Conservation (phyloP, 2,888 invertebrate species). For the Ormyrus nitidulus region DNA sequence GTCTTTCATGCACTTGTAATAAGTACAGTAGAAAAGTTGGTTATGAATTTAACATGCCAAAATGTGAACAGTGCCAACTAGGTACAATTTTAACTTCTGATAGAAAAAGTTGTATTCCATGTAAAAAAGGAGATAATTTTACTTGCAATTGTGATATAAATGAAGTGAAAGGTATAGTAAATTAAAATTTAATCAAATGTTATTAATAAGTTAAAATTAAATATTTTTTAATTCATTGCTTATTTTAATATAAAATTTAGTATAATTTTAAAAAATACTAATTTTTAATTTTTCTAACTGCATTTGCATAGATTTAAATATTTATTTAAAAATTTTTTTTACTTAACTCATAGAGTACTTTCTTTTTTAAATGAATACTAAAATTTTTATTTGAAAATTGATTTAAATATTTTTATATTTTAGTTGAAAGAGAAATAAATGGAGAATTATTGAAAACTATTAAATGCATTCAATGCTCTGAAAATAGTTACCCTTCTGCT, state of each 20-base stretch:
- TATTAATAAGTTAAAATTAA: background rate
- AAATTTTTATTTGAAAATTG: constrained; percentile 24
- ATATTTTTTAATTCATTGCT: constrained; percentile 17
- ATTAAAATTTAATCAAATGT: constrained; percentile 9
- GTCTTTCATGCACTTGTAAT: constrained; percentile 76
- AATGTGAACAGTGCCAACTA: constrained; percentile 69
- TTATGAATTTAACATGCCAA: constrained; percentile 63
- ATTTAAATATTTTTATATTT: constrained; percentile 57
- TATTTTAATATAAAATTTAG: background rate
- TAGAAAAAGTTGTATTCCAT: constrained; percentile 70
- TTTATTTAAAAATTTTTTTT: background rate
- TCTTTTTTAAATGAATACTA: background rate
- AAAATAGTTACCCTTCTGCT: constrained; percentile 72
- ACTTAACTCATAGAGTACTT: background rate
- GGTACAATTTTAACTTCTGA: constrained; percentile 70
- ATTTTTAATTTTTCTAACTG: background rate
- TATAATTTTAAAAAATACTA: background rate
- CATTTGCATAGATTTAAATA: background rate
- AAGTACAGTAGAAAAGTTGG: constrained; percentile 67
- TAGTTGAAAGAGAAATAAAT: constrained; percentile 73
- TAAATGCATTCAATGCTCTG: constrained; percentile 74
- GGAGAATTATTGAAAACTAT: constrained; percentile 69
- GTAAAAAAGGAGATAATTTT: constrained; percentile 61
- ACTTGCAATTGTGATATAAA: constrained; percentile 66
- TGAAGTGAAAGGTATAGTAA: constrained; percentile 68